Base-by-base conservation (phyloP, 2,113 vertebrate species). In the Gracilinanus agilis region DNA sequence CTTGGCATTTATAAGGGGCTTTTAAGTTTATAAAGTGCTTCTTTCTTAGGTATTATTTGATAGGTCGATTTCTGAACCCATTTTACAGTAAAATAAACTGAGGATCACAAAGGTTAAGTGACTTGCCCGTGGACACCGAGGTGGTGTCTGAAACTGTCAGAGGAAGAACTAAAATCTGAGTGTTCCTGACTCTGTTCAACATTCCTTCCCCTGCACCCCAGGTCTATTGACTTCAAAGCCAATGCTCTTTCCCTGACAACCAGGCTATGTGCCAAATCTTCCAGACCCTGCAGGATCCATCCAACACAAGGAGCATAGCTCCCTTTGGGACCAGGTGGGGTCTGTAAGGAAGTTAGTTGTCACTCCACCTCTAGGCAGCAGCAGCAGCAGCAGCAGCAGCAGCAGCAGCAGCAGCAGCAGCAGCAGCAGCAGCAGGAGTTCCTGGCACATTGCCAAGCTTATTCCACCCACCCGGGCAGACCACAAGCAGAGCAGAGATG, bases 291-390 rank as follows among this genome's bases (percentile, higher is more conserved):
- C 67, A 83, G 67, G n/a, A 16, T 83, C 67, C 16, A 23, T 83
- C n/a, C 19, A 83, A n/a, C 29, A 53, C 19, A 0, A 19, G 34
- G 88, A 88, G 13, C 75, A 83, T 25, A 24, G 88, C 88, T 92
- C 23, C 24, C 92, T 56, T 3, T 40, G 93, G 61, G 89, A 34
- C 58, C 9, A 24, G 54, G 55, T 4, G 54, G 1, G 53, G 53
- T 40, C 24, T 0, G 61, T 44, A 58, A 24, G 58, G 89, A 92
- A 97, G 54, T n/a, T 67, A 55, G 91, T 88, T 93, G n/a, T 56
- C 24, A 25, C 53, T 83, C 54, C 54, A 90, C 83, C 44, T 61
- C 34, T 0, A 58, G 56, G 40, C 53, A 34, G 58, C n/a, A 75
- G 34, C 13, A n/a, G 61, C 58, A 29, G 58, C 56, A 58, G 56